Evolutionary conservation across 2,888 invertebrate species (phyloP).

Genomic region (Limnephilus marmoratus): DNA sequence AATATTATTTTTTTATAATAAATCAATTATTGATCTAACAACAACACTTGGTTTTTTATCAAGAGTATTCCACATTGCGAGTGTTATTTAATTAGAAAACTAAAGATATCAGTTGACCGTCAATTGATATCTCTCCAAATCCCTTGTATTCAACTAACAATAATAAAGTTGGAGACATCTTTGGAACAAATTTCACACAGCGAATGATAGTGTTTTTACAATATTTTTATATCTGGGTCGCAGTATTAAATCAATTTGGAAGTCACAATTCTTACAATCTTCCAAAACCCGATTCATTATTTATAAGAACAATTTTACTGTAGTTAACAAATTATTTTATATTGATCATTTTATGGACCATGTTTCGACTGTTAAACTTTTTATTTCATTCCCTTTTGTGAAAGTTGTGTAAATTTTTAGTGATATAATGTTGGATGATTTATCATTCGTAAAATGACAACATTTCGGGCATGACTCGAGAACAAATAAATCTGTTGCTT

Average conservation of each 20-base stretch:
- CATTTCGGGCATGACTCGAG: background rate
- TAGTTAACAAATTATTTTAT: constrained; percentile 41
- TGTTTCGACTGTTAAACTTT: background rate
- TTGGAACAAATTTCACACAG: constrained; percentile 15
- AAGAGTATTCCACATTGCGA: constrained; percentile 26
- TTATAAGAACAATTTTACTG: constrained; percentile 45
- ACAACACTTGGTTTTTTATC: constrained; percentile 35
- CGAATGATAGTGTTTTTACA: constrained; percentile 4
- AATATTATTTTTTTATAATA: constrained; percentile 51
- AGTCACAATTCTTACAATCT: constrained; percentile 13
- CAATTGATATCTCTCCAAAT: background rate
- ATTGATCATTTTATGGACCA: background rate
- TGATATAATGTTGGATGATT: background rate
- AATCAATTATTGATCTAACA: constrained; percentile 19
- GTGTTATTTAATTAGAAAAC: background rate
- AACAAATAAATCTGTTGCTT: background rate
- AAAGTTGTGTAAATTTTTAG: constrained; percentile 4
- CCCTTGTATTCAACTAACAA: background rate
- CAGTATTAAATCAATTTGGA: constrained; percentile 38
- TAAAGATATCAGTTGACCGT: background rate
- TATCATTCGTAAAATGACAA: background rate
- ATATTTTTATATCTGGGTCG: constrained; percentile 41
- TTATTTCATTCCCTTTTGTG: constrained; percentile 26
- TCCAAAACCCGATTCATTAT: constrained; percentile 31
- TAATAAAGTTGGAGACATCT: background rate